These are phyloP conservation scores for Ornithorhynchus anatinus DNA, from an alignment of 2,113 vertebrate genomes.

Conservation along the genomic window DNA sequence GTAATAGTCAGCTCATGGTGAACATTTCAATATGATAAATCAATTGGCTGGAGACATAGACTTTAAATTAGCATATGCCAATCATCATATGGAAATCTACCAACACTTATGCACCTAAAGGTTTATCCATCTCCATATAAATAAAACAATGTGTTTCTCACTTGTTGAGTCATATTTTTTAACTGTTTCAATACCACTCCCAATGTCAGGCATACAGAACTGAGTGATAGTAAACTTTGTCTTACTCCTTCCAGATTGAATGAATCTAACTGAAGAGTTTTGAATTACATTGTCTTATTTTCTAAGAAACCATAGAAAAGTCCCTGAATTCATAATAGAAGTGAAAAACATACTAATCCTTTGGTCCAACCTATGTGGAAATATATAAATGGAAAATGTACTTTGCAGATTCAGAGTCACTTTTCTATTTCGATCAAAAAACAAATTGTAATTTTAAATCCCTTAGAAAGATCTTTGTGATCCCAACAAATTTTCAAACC, in stretches of 20 bases:
- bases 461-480: background rate
- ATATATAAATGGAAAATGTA: background rate
- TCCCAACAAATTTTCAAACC: background rate
- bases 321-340: background rate
- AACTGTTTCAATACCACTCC: background rate
- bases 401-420: background rate
- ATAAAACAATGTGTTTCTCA: slow-evolving; percentile 35
- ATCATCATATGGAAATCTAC: slow-evolving; percentile 33
- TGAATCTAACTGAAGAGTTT: background rate
- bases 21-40: slow-evolving; percentile 35
- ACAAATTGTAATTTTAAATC: background rate
- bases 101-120: slow-evolving; percentile 1
- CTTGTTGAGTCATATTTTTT: background rate
- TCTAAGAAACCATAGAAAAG: background rate
- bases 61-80: slow-evolving; percentile 52
- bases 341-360: background rate
- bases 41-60: slow-evolving; percentile 33
- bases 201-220: slow-evolving; percentile 28
- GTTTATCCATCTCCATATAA: slow-evolving; percentile 28
- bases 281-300: background rate
- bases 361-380: background rate
- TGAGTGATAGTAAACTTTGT: background rate
- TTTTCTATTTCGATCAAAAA: background rate
- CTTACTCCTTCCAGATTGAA: slow-evolving; percentile 11
- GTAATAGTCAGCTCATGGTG: slow-evolving; percentile 43